These are phyloP conservation scores for Periphyllus acericola DNA, from an alignment of 2,888 invertebrate species.

Conservation along the genomic window DNA sequence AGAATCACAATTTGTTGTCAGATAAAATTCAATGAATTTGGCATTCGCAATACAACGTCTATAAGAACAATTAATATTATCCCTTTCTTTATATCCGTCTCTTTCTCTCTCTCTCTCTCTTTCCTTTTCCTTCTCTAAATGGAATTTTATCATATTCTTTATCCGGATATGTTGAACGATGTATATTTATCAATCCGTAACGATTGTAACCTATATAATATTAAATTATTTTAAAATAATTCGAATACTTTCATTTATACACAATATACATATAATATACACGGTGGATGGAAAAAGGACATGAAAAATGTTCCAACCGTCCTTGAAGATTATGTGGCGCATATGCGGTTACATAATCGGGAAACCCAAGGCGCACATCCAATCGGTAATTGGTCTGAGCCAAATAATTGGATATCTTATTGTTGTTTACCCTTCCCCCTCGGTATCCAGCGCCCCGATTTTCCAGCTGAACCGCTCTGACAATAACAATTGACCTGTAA, in stretches of 20 bases:
- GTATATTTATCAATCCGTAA: neutral
- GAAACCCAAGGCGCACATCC: constrained; percentile 60
- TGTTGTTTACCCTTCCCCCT: constrained; percentile 52
- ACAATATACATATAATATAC: neutral
- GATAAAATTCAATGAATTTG: neutral
- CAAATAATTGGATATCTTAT: constrained; percentile 60
- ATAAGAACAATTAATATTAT: neutral
- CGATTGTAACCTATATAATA: neutral
- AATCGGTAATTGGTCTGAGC: constrained; percentile 61
- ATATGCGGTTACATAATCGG: constrained; percentile 59
- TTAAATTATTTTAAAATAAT: neutral
- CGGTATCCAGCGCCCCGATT: constrained; percentile 34
- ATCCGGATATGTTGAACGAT: neutral
- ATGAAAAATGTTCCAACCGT: constrained; percentile 51
- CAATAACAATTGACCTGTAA: constrained; percentile 62
- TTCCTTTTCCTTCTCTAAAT: too few relatives aligned
- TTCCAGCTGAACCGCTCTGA: constrained; percentile 60
- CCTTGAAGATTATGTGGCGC: constrained; percentile 59
- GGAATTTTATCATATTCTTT: neutral
- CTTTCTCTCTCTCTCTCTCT: too few relatives aligned
- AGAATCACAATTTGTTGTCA: neutral
- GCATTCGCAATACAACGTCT: neutral
- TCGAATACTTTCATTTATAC: constrained; percentile 29
- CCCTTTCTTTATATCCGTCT: too few relatives aligned
- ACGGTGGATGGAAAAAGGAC: constrained; percentile 28